These are phyloP conservation scores for Myioborus miniatus DNA, from an alignment of 2,797 vertebrate genomes.

Conservation along the genomic window DNA sequence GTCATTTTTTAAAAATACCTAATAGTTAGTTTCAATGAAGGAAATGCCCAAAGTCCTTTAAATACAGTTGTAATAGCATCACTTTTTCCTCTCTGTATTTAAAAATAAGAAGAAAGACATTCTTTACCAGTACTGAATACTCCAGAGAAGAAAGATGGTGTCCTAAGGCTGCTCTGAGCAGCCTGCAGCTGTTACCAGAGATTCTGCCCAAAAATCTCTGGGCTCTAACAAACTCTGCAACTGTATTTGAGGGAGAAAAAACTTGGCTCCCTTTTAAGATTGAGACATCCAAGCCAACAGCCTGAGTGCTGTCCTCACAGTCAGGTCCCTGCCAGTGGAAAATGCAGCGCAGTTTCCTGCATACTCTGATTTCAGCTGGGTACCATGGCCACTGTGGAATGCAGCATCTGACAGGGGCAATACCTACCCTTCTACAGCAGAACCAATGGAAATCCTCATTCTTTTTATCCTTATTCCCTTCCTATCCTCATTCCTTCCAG, in stretches of 20 bases:
- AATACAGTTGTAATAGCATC: background rate
- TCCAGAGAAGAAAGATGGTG: background rate
- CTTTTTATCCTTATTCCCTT: background rate
- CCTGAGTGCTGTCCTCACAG: background rate
- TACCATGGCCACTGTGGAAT: accelerated
- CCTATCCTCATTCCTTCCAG: background rate
- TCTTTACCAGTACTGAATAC: background rate
- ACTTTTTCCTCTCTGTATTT: background rate
- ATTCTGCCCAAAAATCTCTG: background rate
- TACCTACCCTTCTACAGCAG: background rate
- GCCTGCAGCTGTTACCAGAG: background rate
- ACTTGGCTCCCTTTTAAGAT: background rate
- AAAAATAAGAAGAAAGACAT: background rate
- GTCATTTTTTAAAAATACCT: background rate
- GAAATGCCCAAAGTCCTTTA: background rate
- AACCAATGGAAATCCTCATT: background rate
- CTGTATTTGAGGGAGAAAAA: background rate
- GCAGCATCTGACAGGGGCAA: background rate
- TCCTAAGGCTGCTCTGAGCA: background rate
- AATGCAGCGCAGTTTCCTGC: background rate
- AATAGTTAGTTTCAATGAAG: background rate
- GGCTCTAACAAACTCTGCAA: background rate
- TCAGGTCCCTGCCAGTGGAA: background rate
- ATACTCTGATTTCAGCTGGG: background rate
- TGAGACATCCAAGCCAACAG: background rate